Evolutionary conservation across 2,113 vertebrate species (phyloP), one percentile per base, ranked within the genome.

Genomic region (Nerophis lumbriciformis): DNA sequence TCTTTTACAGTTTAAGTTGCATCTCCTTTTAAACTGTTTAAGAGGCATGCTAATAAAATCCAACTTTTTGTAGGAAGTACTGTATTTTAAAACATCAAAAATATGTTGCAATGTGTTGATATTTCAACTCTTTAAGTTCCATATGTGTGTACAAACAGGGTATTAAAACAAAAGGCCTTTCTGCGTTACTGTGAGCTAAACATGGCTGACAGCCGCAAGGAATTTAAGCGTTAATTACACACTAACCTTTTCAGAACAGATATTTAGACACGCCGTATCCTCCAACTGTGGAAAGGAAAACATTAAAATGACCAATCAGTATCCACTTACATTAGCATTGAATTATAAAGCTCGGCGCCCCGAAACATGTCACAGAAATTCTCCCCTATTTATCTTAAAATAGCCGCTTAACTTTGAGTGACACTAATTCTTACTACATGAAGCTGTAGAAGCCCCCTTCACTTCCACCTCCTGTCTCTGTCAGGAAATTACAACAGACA

Each of bases 401-500:
- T 81, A 87, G 82, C 83, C 82, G 91, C 90, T 84, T 94, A 94
- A 93, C 91, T 98, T 95, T 98, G 94, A 98, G 91, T 95, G 95
- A 97, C 94, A 95, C 93, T 94, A 94, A 95, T 96, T 95, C 94
- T 93, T 92, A 65, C 92, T 92, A 94, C 94, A 94, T 90, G 92
- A 91, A 94, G 90, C 90, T 88, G 90, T 89, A 82, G 92, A 91
- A 95, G 92, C 88, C 92, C 28, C 87, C 89, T 92, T 92, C 92
- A 92, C 84, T 94, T 90, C 92, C 83, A 72, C 80, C 69, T 82
- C 88, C 81, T 77, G 74, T 88, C 82, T 82, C 83, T 84, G 85
- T 95, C 91, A 90, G 91, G 88, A 93, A 92, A 98, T 96, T 93
- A 94, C 93, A 95, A 95, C 93, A 94, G 94, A 95, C 94, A 94